Evolutionary conservation across 2,113 vertebrate genomes (phyloP), one percentile per base, ranked within the genome.

Genomic region (Malaclemys terrapin): DNA sequence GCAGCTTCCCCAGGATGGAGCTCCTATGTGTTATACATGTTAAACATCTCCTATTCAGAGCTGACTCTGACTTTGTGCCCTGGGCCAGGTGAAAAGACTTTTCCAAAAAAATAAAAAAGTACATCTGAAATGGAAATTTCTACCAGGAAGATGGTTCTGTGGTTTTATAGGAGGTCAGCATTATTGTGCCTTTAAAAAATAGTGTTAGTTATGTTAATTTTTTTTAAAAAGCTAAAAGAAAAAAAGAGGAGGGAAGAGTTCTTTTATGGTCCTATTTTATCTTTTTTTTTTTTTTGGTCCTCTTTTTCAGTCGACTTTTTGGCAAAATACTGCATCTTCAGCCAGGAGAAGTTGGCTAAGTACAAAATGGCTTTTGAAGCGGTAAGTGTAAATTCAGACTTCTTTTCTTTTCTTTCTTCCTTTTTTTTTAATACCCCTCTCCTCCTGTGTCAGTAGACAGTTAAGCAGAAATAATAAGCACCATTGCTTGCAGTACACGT

Each of bases 321-420:
- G 99, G 99, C 99, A 98, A 99, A 99, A 98, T 99, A 98, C 97
- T 98, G 98, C 98, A 99, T 99, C 98, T 99, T 99, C 98, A 99
- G 98, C 97, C 98, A 98, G 97, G 98, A 99, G 98, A 99, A 99
- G 98, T 97, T 99, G 98, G 98, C 98, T 1, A 97, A 98, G 95
- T 98, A 99, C 99, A 99, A 99, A 99, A 99, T 98, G 97, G 98
- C 98, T 98, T 99, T 99, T 99, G 98, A 99, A 98, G 98, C 98
- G 59, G 98, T 98, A 98, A 99, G 99, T 99, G 98, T 98, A 98
- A 99, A 97, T 98, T 98, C 97, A 98, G 98, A 94, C 98, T 98
- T 96, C 96, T 97, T 98, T 97, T 98, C 96, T 98, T 98, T 97
- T 96, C 98, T 98, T 97, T 97, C 97, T 98, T 88, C 87, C 82